phyloP scores from a whole-genome alignment of 2,888 invertebrate genomes.

The Gastracanthus pulcherrimus region DNA sequence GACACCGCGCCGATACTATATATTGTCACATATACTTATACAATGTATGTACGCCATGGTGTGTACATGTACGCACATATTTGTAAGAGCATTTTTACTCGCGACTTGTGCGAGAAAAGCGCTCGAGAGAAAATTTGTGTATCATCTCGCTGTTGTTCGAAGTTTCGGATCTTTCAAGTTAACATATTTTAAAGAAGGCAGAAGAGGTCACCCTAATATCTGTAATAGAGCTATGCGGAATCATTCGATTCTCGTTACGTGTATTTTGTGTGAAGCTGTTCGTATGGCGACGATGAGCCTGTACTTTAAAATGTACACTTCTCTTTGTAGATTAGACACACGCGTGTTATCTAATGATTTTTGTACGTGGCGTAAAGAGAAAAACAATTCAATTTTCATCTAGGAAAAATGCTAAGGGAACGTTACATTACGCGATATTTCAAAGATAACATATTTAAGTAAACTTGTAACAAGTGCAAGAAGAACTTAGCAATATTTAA shows the following conservation, averaged over 20 bases:
- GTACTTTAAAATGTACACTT: not conserved
- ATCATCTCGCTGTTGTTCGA: conserved; percentile 41
- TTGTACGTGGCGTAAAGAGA: not conserved
- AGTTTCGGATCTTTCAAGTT: conserved; percentile 39
- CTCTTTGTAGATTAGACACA: not conserved
- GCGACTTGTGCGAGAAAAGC: not conserved
- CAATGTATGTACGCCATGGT: not conserved
- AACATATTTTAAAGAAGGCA: conserved; percentile 30
- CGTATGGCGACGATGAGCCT: not conserved
- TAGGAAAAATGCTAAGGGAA: not conserved
- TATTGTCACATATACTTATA: not conserved
- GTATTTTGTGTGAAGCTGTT: not conserved
- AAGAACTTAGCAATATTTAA: not conserved
- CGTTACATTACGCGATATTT: not conserved
- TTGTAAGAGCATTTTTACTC: not conserved
- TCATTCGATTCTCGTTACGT: not conserved
- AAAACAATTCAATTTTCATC: not conserved
- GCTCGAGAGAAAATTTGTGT: not conserved
- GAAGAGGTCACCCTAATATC: conserved; percentile 52
- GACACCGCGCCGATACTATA: conserved; percentile 28
- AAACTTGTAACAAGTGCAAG: not conserved
- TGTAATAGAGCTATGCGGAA: not conserved
- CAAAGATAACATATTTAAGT: not conserved
- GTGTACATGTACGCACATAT: not conserved
- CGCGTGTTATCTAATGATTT: not conserved